phyloP scores from a whole-genome alignment of 1,140 invertebrate species.

The Antheraea mylitta region DNA sequence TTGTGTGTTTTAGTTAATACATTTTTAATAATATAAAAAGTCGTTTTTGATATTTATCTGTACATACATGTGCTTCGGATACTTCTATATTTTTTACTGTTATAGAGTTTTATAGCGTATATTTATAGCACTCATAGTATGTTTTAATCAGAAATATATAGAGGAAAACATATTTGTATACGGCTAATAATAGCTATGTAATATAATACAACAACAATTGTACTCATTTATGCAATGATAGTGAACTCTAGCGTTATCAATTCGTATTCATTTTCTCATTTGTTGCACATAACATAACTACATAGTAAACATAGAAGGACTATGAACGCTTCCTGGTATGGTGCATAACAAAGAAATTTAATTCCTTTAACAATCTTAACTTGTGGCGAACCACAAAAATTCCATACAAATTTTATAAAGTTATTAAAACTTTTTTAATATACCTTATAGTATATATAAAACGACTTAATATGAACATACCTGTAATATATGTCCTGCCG shows the following conservation, averaged over 20 bases:
- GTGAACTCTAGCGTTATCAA: conserved; percentile 11
- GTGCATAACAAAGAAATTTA: conserved; percentile 1
- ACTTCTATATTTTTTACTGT: not conserved
- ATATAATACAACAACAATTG: not conserved
- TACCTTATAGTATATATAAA: not conserved
- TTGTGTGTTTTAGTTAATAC: not conserved
- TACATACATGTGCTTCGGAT: too few relatives aligned
- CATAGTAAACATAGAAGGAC: not conserved
- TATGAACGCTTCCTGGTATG: not conserved
- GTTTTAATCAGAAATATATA: not conserved
- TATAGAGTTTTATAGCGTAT: not conserved
- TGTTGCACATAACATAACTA: not conserved
- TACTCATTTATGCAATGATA: not conserved
- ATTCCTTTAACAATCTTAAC: conserved; percentile 10
- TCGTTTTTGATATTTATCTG: too few relatives aligned
- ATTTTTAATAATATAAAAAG: not conserved
- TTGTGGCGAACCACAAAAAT: conserved; percentile 16
- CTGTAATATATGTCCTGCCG: conserved; percentile 24
- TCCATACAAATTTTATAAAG: conserved; percentile 6
- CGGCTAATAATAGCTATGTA: not conserved
- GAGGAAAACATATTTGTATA: not conserved
- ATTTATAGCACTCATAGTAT: not conserved
- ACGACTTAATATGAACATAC: conserved; percentile 23
- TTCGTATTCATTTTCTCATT: not conserved
- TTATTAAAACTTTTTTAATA: not conserved